phyloP scores from a whole-genome alignment of 1,140 invertebrate species.

The Drosophila equinoxialis region DNA sequence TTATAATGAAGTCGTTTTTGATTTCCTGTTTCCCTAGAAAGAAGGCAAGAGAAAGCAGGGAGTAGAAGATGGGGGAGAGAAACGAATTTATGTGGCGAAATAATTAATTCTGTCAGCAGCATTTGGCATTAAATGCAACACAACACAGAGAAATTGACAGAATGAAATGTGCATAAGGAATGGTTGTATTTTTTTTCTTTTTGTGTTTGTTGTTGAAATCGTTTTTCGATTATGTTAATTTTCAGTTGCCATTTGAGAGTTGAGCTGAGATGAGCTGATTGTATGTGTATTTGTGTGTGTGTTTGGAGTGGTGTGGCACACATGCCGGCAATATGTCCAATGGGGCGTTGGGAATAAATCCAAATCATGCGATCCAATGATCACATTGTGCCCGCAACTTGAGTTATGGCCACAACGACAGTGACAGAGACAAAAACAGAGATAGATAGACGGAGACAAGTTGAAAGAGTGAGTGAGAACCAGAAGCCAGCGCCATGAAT shows the following conservation, averaged over 20 bases:
- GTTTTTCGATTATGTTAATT: conserved; percentile 80
- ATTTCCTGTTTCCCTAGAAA: conserved; percentile 29
- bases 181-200: conserved; percentile 1
- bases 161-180: conserved; percentile 50
- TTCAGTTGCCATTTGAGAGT: conserved; percentile 43
- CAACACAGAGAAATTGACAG: conserved; percentile 59
- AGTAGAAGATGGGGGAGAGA: neutral
- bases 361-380: conserved; percentile 81
- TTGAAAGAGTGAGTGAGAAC: neutral
- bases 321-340: conserved; percentile 80
- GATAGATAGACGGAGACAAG: neutral
- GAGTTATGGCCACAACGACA: conserved; percentile 58
- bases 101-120: conserved; percentile 77
- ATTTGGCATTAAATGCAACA: conserved; percentile 46
- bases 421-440: neutral
- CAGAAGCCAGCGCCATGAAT: conserved; percentile 14
- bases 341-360: conserved; percentile 76
- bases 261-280: neutral
- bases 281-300: conserved; percentile 39
- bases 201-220: conserved; percentile 40
- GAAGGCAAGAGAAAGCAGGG: conserved; percentile 14
- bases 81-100: conserved; percentile 76
- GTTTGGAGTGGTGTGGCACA: conserved; percentile 56
- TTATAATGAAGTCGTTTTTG: conserved; percentile 43
- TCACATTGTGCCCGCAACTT: conserved; percentile 76